Conservation (phyloP, 1,140 invertebrate genomes). For the Pogonomyrmex barbatus region DNA sequence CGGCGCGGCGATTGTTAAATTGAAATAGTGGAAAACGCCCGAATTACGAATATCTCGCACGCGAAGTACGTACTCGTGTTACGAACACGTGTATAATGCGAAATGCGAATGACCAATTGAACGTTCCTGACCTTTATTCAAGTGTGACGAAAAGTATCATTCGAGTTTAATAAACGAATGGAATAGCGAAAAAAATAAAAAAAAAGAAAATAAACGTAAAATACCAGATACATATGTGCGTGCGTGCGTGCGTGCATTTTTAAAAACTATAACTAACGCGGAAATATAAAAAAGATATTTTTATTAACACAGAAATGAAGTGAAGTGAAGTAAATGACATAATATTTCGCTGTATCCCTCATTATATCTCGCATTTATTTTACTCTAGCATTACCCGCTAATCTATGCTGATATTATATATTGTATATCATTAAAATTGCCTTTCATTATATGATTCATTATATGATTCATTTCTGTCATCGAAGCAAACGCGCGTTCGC, state of each 20-base stretch:
- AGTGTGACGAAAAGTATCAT: not conserved
- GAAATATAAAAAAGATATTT: not conserved
- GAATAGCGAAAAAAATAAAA: not conserved
- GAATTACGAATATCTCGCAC: not conserved
- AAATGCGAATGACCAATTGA: not conserved
- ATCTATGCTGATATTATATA: not conserved
- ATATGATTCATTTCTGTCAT: not conserved
- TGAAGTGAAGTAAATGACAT: not conserved
- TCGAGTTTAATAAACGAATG: not conserved
- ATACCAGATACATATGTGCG: not conserved
- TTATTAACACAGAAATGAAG: not conserved
- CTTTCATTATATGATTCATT: not conserved
- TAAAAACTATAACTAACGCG: not conserved
- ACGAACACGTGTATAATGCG: not conserved
- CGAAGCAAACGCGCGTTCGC: not conserved
- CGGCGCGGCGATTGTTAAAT: not conserved
- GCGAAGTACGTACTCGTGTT: not conserved
- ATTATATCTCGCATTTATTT: not conserved
- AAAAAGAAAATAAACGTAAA: not conserved
- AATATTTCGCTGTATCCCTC: not conserved
- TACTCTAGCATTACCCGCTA: not conserved
- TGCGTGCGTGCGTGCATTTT: not conserved
- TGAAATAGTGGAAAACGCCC: not conserved
- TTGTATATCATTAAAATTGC: not conserved
- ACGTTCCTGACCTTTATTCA: not conserved